phyloP scores from a whole-genome alignment of 2,113 vertebrate genomes.

The Ceyx margarethae region DNA sequence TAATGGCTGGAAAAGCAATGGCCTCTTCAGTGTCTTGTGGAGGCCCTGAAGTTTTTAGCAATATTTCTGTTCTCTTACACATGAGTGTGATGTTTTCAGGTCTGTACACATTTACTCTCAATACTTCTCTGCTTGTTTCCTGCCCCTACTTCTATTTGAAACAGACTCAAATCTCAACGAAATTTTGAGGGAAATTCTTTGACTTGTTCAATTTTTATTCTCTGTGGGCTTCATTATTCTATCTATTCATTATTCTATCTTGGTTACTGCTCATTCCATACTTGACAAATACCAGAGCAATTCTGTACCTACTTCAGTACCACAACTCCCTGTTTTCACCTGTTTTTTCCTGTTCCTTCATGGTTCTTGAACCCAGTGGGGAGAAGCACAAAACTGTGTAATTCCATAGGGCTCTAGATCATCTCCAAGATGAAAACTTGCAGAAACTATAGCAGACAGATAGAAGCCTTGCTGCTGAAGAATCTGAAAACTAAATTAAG shows the following conservation, averaged over 20 bases:
- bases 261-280: not conserved
- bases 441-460: not conserved
- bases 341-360: not conserved
- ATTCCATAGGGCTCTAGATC: not conserved
- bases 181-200: not conserved
- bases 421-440: not conserved
- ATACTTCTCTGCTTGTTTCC: not conserved
- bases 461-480: not conserved
- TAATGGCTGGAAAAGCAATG: not conserved
- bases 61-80: not conserved
- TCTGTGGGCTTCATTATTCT: fast-evolving
- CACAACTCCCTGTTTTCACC: not conserved
- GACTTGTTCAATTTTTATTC: not conserved
- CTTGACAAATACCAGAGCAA: not conserved
- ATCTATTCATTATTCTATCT: not conserved
- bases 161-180: not conserved
- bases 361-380: not conserved
- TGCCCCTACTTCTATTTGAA: not conserved
- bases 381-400: not conserved
- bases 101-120: not conserved
- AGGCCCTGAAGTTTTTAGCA: not conserved
- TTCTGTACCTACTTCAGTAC: not conserved
- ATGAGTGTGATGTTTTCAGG: not conserved
- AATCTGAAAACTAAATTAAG: not conserved
- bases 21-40: not conserved